Base-by-base conservation (phyloP, 2,113 vertebrate genomes). In the Dipodomys ordii region DNA sequence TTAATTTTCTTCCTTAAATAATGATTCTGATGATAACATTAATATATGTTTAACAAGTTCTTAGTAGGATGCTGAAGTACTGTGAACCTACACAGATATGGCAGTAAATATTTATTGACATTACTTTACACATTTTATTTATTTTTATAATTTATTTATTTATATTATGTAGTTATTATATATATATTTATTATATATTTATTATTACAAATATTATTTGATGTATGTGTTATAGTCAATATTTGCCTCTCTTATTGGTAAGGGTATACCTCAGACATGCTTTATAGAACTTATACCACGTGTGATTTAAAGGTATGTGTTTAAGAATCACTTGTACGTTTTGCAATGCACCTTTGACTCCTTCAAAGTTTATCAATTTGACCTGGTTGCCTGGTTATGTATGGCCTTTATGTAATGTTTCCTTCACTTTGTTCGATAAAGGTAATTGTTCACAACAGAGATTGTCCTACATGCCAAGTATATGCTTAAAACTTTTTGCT, bases 41-140 rank as follows among this genome's bases (percentile, higher is more conserved):
- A 81, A 89, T 68, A 76, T 68, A 76, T 86, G 74, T 81, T 96
- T 83, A 82, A 32, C 79, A 87, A 88, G 8, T 3, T 72, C 11
- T 72, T 79, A 32, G 22, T 65, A 67, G 9, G 7, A 87, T 23
- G 20, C 20, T 23, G 69, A 90, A 82, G 35, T 3, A 68, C 10
- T 72, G 6, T 32, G 76, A 71, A 87, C 13, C 16, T 19, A 91
- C 10, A 25, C 18, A 80, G 65, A 83, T 30, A 44, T 71, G 3
- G 19, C 64, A 62, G 83, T 39, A 80, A 94, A n/a, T n/a, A n/a
- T 27, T 65, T 88, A 68, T 25, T 94, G 25, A 64, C 69, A 72
- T 87, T 35, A 68, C 11, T 64, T 30, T 28, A 18, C 32, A 46
- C 64, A 1, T 72, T 46, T 94, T 72, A 28, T 80, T 81, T 12